Evolutionary conservation across 2,797 vertebrate species (phyloP).

Genomic region (Psittacula derbiana): DNA sequence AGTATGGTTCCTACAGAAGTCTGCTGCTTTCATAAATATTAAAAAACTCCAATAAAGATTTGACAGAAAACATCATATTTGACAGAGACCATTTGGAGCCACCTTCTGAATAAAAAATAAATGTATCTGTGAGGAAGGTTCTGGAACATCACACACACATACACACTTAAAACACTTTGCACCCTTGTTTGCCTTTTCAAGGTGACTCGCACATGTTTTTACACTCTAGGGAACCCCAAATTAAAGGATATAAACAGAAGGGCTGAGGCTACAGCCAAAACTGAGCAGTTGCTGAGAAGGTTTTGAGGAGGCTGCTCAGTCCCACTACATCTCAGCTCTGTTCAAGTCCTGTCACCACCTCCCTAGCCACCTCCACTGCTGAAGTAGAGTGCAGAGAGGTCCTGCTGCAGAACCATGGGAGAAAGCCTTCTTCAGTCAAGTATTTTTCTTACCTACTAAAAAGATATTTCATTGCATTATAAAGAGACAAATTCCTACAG

Average conservation of each 20-base stretch:
- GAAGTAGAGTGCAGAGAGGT: background rate
- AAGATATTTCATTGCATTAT: background rate
- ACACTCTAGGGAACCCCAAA: background rate
- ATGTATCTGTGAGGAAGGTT: background rate
- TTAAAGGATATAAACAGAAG: background rate
- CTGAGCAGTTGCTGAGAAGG: background rate
- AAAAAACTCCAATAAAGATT: background rate
- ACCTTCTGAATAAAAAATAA: background rate
- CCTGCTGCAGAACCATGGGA: background rate
- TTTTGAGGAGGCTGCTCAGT: background rate
- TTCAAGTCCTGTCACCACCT: background rate
- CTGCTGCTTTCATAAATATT: background rate
- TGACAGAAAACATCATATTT: background rate
- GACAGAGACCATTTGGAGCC: background rate
- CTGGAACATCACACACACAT: background rate
- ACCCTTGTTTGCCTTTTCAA: background rate
- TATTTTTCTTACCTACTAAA: background rate
- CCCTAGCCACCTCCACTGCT: background rate
- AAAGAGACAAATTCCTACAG: background rate
- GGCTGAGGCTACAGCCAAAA: background rate
- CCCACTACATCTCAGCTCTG: background rate
- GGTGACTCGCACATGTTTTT: background rate
- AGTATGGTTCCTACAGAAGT: background rate
- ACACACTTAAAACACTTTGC: background rate
- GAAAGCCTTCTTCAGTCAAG: background rate